phyloP scores from a whole-genome alignment of 2,797 vertebrate species.

The Sebastes dallii region DNA sequence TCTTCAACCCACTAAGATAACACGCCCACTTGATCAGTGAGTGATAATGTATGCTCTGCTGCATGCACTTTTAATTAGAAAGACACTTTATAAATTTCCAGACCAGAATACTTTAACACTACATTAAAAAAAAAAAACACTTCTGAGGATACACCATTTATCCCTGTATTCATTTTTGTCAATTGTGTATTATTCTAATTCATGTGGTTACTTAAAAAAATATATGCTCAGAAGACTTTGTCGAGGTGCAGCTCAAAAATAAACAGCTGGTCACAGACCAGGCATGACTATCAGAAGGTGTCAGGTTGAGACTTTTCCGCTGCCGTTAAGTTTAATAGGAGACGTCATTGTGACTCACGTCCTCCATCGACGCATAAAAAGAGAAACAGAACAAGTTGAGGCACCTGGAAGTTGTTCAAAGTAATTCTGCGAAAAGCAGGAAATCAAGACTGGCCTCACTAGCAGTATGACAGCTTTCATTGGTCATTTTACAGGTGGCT shows the following conservation, averaged over 20 bases:
- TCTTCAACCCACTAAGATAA: background rate
- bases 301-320: background rate
- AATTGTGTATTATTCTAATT: background rate
- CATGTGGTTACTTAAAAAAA: background rate
- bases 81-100: background rate
- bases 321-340: slow-evolving; percentile 7
- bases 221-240: background rate
- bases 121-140: background rate
- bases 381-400: background rate
- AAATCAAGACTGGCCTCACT: background rate
- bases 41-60: background rate
- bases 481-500: background rate
- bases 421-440: background rate
- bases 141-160: background rate
- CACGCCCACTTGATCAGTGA: slow-evolving; percentile 1
- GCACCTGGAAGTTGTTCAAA: background rate
- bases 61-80: background rate
- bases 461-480: background rate
- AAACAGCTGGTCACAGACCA: background rate
- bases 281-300: background rate
- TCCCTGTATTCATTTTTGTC: background rate
- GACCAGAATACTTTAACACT: background rate
- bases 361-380: background rate
- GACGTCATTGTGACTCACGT: background rate
- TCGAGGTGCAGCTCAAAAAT: background rate